These are phyloP conservation scores for Oryzaephilus surinamensis DNA, from an alignment of 1,140 invertebrate genomes.

Conservation along the genomic window DNA sequence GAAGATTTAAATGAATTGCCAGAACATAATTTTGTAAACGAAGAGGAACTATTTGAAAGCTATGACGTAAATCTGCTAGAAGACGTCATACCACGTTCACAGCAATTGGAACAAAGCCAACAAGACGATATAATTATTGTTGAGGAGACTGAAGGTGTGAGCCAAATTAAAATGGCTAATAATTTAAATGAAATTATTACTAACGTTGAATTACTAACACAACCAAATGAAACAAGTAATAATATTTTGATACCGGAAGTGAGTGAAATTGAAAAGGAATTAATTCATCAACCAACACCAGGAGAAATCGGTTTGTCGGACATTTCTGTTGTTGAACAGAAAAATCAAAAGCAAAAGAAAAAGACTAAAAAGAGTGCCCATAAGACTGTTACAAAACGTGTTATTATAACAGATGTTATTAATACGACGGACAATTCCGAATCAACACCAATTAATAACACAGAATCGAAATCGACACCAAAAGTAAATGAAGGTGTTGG, in stretches of 20 bases:
- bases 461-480: neutral
- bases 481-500: too few relatives aligned
- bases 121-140: too few relatives aligned
- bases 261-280: slow-evolving; percentile 4
- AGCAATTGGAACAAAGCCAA: neutral
- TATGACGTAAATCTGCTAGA: slow-evolving; percentile 24
- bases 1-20: slow-evolving; percentile 7
- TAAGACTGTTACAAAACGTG: slow-evolving; percentile 20
- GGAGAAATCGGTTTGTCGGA: too few relatives aligned
- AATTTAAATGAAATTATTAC: too few relatives aligned
- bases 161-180: too few relatives aligned
- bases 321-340: neutral
- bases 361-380: slow-evolving; percentile 21
- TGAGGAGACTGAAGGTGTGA: neutral
- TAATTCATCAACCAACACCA: neutral
- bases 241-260: too few relatives aligned
- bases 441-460: slow-evolving; percentile 10
- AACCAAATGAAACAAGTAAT: too few relatives aligned
- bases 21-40: slow-evolving; percentile 5
- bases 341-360: slow-evolving; percentile 14
- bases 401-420: slow-evolving; percentile 29
- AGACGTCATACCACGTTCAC: slow-evolving; percentile 19
- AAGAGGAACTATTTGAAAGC: slow-evolving; percentile 17
- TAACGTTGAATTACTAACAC: too few relatives aligned
- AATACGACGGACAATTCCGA: slow-evolving; percentile 13